A percentile compares a stretch with the other conserved stretches of the same genome.
These are phyloP conservation scores for Acleris laterana DNA, from an alignment of 2,888 invertebrate genomes.

Conservation along the genomic window DNA sequence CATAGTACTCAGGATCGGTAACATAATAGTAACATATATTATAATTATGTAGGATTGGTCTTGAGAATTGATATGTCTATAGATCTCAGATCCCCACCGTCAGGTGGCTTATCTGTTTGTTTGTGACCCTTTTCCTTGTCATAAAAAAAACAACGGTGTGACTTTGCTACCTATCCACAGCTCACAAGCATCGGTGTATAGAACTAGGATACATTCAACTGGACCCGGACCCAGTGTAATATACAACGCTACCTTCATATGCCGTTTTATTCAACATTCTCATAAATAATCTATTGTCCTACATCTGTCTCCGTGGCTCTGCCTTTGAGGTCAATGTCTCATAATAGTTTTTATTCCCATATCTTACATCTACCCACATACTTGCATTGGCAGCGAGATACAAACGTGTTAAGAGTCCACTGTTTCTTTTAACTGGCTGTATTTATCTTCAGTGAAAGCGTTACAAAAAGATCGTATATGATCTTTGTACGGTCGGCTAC, in stretches of 20 bases:
- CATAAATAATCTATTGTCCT: slow-evolving; percentile 32
- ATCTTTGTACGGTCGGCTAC: too few relatives aligned
- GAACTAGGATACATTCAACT: background rate
- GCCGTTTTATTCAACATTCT: background rate
- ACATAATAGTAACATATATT: too few relatives aligned
- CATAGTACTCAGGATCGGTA: too few relatives aligned
- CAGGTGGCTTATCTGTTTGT: too few relatives aligned
- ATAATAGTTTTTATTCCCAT: slow-evolving; percentile 27
- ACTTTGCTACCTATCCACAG: too few relatives aligned
- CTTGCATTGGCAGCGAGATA: slow-evolving; percentile 10
- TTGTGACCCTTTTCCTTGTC: too few relatives aligned
- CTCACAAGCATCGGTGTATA: background rate
- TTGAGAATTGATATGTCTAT: too few relatives aligned
- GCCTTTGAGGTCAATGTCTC: slow-evolving; percentile 5
- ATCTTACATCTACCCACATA: slow-evolving; percentile 25
- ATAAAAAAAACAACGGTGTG: too few relatives aligned
- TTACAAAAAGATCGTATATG: too few relatives aligned
- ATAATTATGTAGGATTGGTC: too few relatives aligned
- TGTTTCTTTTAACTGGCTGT: slow-evolving; percentile 8
- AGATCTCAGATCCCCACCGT: too few relatives aligned
- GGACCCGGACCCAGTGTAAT: background rate
- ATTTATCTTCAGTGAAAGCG: background rate
- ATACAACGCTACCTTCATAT: background rate
- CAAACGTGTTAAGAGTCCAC: slow-evolving; percentile 2
- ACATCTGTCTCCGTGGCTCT: slow-evolving; percentile 14